These are phyloP conservation scores for Cynopterus sphinx DNA, from an alignment of 2,797 vertebrate species.

Conservation along the genomic window DNA sequence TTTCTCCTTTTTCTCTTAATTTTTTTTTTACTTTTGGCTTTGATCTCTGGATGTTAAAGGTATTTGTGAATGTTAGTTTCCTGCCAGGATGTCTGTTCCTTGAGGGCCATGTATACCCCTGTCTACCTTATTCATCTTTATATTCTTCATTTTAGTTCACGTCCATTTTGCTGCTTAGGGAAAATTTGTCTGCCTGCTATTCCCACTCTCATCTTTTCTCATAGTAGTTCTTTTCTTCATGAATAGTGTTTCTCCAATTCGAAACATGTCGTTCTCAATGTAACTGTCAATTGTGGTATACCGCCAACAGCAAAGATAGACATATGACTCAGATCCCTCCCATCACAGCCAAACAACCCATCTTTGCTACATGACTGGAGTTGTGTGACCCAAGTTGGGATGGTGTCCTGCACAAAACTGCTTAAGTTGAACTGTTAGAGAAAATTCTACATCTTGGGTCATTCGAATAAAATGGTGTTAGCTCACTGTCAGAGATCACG, in stretches of 20 bases:
- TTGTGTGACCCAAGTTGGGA: neutral
- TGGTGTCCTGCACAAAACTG: neutral
- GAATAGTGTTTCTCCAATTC: neutral
- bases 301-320: neutral
- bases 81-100: neutral
- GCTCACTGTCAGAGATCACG: neutral
- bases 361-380: neutral
- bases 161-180: neutral
- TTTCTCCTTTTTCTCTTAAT: neutral
- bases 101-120: neutral
- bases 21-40: neutral
- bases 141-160: neutral
- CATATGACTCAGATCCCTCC: neutral
- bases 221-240: neutral
- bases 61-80: neutral
- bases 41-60: neutral
- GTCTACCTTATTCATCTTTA: neutral
- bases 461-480: neutral
- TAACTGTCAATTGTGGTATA: neutral
- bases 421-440: neutral
- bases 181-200: neutral
- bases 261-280: neutral
- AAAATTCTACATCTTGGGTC: neutral
- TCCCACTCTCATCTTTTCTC: neutral
- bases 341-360: neutral